phyloP scores from a whole-genome alignment of 2,888 invertebrate species.

The Lissonota sp. region DNA sequence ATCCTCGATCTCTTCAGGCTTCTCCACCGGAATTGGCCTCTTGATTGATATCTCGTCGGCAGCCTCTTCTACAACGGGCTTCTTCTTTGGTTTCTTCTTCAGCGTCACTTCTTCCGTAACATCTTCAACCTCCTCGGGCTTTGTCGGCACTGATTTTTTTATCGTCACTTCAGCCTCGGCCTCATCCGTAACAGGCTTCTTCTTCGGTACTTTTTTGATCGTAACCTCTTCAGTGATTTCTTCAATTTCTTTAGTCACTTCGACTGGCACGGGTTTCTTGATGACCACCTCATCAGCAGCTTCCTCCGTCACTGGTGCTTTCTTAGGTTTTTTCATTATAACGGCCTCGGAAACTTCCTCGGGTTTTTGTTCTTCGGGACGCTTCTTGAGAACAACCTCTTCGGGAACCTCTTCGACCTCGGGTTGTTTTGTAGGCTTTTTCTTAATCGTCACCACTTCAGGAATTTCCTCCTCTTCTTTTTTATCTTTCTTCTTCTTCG shows the following conservation, averaged over 20 bases:
- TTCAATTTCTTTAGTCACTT: conserved; percentile 69
- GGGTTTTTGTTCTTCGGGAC: conserved; percentile 73
- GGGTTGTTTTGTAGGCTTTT: conserved; percentile 73
- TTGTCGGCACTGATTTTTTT: conserved; percentile 75
- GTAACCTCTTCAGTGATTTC: conserved; percentile 69
- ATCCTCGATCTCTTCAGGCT: conserved; percentile 74
- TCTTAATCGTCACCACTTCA: conserved; percentile 74
- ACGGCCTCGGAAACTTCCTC: conserved; percentile 72
- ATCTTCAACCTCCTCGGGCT: conserved; percentile 63
- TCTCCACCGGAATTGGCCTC: conserved; percentile 73
- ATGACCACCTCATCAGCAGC: conserved; percentile 61
- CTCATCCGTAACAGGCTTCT: conserved; percentile 70
- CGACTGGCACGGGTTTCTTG: conserved; percentile 56
- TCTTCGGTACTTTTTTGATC: conserved; percentile 68
- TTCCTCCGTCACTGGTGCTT: conserved; percentile 78
- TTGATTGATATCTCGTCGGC: conserved; percentile 71
- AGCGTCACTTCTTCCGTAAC: conserved; percentile 84
- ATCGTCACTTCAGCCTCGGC: conserved; percentile 69
- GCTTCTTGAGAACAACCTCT: conserved; percentile 71
- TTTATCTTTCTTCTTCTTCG: conserved; percentile 75
- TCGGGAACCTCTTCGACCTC: conserved; percentile 71
- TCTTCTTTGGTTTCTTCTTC: conserved; percentile 83
- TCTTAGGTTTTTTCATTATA: conserved; percentile 77
- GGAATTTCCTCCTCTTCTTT: conserved; percentile 70
- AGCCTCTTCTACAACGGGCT: conserved; percentile 73